Evolutionary conservation across 2,888 invertebrate species (phyloP).

Genomic region (Tenthredo mesomela): DNA sequence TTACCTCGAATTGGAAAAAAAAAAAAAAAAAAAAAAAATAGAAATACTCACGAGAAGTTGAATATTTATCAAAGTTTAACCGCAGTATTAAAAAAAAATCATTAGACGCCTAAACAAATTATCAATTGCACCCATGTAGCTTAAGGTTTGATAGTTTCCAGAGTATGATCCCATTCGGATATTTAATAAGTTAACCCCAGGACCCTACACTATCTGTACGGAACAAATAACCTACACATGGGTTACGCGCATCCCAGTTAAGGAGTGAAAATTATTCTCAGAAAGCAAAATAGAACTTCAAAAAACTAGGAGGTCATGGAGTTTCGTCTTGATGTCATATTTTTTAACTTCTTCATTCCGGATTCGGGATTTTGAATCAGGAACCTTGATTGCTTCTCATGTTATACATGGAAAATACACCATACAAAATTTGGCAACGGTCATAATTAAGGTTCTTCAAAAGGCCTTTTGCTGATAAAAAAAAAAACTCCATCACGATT

Average conservation of each 20-base stretch:
- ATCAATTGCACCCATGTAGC: neutral
- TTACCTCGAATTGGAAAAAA: neutral
- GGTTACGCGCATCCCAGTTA: too few species aligned
- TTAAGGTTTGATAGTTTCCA: neutral
- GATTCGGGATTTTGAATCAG: neutral
- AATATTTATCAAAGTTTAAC: neutral
- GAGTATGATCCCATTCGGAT: neutral
- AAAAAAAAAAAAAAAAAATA: neutral
- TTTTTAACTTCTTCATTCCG: neutral
- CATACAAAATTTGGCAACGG: neutral
- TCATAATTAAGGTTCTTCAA: neutral
- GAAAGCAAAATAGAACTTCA: neutral
- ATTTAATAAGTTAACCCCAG: neutral
- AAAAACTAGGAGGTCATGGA: too few species aligned
- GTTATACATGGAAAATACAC: neutral
- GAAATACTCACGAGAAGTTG: neutral
- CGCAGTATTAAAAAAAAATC: neutral
- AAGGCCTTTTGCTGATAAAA: neutral
- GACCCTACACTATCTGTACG: too few species aligned
- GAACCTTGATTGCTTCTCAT: neutral
- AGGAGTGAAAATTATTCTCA: neutral
- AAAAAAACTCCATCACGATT: neutral
- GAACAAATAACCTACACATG: too few species aligned
- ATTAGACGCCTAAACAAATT: neutral
- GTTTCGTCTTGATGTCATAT: neutral